phyloP scores from a whole-genome alignment of 2,888 invertebrate genomes.

The Drosophila buzzatii region DNA sequence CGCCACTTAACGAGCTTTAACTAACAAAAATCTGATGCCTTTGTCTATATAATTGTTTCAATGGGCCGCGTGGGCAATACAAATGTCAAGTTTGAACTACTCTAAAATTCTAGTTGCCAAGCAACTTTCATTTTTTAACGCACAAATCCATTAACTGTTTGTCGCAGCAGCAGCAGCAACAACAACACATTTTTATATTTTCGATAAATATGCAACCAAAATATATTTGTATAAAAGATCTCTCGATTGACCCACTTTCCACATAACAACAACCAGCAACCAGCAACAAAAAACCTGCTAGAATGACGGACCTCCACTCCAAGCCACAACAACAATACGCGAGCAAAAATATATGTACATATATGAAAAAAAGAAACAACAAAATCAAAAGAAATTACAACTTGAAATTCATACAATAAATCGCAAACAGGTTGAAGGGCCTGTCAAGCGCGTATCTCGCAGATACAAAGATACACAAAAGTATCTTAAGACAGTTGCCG shows the following conservation, averaged over 20 bases:
- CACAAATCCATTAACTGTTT: slow-evolving; percentile 69
- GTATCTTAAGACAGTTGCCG: slow-evolving; percentile 20
- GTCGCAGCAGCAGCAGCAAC: slow-evolving; percentile 30
- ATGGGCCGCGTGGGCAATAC: slow-evolving; percentile 5
- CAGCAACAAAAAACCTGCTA: slow-evolving; percentile 45
- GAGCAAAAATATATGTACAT: slow-evolving; percentile 3
- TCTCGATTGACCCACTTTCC: slow-evolving; percentile 81
- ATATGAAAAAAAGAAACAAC: slow-evolving; percentile 17
- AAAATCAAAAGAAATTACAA: slow-evolving; percentile 71
- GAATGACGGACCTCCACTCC: slow-evolving; percentile 37
- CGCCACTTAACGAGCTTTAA: slow-evolving; percentile 37
- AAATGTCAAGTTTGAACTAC: slow-evolving; percentile 10
- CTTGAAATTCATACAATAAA: slow-evolving; percentile 62
- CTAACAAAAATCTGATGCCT: slow-evolving; percentile 15
- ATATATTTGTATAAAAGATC: slow-evolving; percentile 73
- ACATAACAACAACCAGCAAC: slow-evolving; percentile 51
- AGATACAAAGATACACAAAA: slow-evolving; percentile 32
- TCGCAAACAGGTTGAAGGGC: slow-evolving; percentile 62
- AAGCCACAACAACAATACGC: slow-evolving; percentile 16
- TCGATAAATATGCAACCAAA: slow-evolving; percentile 75
- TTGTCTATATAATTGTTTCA: slow-evolving; percentile 4
- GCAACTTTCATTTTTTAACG: slow-evolving; percentile 74
- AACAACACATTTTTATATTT: slow-evolving; percentile 49
- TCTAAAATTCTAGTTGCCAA: slow-evolving; percentile 33
- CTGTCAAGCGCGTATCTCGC: slow-evolving; percentile 24